phyloP scores from a whole-genome alignment of 2,888 invertebrate species.

The Prenolepis imparis region DNA sequence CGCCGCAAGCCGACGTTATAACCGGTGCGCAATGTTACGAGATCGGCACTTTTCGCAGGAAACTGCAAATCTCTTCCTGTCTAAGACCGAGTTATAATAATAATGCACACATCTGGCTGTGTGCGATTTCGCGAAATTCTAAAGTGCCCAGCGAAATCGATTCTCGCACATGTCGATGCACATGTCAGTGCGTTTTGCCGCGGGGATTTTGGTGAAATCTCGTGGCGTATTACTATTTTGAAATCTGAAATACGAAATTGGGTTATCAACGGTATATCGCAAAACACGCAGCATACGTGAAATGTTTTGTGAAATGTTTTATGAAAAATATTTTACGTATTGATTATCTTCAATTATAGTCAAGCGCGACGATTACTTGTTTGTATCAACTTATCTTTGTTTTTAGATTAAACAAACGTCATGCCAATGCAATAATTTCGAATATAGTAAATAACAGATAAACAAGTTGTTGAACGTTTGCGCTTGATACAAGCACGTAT shows the following conservation, averaged over 20 bases:
- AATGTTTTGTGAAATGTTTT: constrained; percentile 37
- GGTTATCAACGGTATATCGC: neutral
- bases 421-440: constrained; percentile 4
- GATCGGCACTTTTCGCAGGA: constrained; percentile 57
- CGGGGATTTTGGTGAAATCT: neutral
- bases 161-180: constrained; percentile 20
- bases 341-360: constrained; percentile 11
- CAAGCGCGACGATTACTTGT: constrained; percentile 2
- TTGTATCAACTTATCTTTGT: neutral
- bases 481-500: neutral
- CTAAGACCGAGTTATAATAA: constrained; percentile 38
- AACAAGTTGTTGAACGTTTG: neutral
- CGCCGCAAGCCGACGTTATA: constrained; percentile 20
- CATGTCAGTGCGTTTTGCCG: neutral
- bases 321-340: neutral
- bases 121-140: constrained; percentile 58
- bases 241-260: constrained; percentile 33
- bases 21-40: constrained; percentile 23
- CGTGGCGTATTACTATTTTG: neutral
- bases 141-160: constrained; percentile 23
- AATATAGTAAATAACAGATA: neutral
- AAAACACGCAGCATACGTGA: neutral
- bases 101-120: neutral
- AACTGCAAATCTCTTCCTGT: constrained; percentile 46
- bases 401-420: neutral